A percentile compares a stretch with the other conserved stretches of the same genome.
These are phyloP conservation scores for Engystomops pustulosus DNA, from an alignment of 2,113 vertebrate species.

Conservation along the genomic window DNA sequence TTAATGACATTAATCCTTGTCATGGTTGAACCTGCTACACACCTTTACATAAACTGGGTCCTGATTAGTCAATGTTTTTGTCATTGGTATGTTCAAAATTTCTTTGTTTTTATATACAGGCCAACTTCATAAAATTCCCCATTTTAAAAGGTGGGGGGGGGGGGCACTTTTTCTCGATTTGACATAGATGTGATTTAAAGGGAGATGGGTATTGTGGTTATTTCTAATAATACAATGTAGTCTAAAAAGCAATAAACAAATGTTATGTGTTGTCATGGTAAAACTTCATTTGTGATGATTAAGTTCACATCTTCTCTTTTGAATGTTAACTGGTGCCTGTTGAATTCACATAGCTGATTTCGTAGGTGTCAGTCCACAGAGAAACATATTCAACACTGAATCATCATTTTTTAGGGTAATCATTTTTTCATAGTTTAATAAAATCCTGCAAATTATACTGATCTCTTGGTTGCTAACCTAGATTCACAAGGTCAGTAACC, in stretches of 20 bases:
- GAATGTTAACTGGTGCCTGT: neutral
- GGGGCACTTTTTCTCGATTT: neutral
- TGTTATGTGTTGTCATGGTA: neutral
- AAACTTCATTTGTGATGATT: neutral
- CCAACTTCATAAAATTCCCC: too few species aligned
- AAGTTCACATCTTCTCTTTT: neutral
- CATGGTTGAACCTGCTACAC: neutral
- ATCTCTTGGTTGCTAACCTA: too few species aligned
- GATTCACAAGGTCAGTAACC: too few species aligned
- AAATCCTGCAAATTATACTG: too few species aligned
- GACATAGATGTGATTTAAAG: neutral
- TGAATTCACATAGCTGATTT: too few species aligned
- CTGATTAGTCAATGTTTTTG: neutral
- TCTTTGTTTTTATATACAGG: neutral
- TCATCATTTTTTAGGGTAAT: too few species aligned
- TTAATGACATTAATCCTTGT: neutral
- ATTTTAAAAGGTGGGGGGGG: neutral
- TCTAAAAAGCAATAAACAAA: neutral
- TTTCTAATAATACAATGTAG: conserved; percentile 12
- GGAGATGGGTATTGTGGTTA: neutral
- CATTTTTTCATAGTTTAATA: too few species aligned
- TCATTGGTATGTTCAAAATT: neutral
- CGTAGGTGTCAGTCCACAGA: too few species aligned
- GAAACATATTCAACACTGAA: too few species aligned
- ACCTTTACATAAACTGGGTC: neutral